phyloP scores from a whole-genome alignment of 2,113 vertebrate species.

The Macaca mulatta region DNA sequence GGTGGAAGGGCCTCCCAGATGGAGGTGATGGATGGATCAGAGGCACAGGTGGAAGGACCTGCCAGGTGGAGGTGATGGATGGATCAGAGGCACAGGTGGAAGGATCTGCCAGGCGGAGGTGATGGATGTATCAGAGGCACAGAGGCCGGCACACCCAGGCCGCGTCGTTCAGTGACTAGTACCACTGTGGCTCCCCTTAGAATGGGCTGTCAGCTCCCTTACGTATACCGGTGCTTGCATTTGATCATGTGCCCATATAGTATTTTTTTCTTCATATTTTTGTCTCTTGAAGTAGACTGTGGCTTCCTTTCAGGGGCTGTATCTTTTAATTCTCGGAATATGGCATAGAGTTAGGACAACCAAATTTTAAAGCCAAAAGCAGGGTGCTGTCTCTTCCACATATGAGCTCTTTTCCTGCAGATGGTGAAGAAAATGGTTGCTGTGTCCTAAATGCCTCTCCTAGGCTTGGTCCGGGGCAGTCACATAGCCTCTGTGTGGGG shows the following conservation, averaged over 20 bases:
- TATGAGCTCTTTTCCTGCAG: not conserved
- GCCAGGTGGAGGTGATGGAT: no score
- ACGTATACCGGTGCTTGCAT: rapidly evolving
- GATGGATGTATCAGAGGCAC: no score
- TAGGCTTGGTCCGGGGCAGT: rapidly evolving
- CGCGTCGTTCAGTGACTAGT: no score
- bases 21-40: rapidly evolving
- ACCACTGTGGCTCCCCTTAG: not conserved
- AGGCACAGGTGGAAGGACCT: no score
- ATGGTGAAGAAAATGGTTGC: not conserved
- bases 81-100: no score
- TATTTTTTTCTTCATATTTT: not conserved
- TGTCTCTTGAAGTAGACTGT: not conserved
- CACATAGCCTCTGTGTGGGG: not conserved
- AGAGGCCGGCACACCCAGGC: no score
- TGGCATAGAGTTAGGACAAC: not conserved
- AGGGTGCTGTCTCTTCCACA: not conserved
- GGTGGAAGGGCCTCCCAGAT: rapidly evolving
- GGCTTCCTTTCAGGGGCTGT: not conserved
- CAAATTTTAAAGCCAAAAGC: not conserved
- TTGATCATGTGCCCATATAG: not conserved
- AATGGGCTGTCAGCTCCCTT: not conserved
- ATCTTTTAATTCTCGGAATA: not conserved
- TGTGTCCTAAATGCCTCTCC: not conserved
- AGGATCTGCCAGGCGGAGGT: no score